Evolutionary conservation across 2,888 invertebrate genomes (phyloP).

Genomic region (Sminthurinus aureus): DNA sequence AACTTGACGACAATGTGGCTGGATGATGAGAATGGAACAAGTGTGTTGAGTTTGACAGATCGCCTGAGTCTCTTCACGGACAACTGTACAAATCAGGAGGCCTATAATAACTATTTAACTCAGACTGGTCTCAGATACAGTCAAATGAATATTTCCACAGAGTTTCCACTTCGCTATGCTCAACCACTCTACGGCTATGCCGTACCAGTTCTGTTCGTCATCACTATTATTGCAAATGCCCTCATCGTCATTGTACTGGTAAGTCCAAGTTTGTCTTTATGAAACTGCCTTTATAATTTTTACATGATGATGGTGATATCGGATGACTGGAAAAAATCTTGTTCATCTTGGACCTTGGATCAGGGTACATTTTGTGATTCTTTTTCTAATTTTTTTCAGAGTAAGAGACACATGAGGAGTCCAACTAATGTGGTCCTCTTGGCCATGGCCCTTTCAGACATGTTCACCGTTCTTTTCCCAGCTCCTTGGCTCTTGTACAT

Average conservation of each 20-base stretch:
- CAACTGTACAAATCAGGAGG: conserved; percentile 31
- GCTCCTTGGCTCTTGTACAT: conserved; percentile 92
- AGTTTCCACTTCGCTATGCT: conserved; percentile 72
- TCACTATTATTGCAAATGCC: conserved; percentile 90
- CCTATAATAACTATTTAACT: conserved; percentile 21
- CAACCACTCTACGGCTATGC: conserved; percentile 79
- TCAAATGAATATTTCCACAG: conserved; percentile 71
- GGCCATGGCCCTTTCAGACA: conserved; percentile 96
- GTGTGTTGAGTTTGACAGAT: conserved; percentile 7
- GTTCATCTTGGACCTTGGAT: too few relatives aligned
- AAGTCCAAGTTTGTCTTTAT: too few relatives aligned
- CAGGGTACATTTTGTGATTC: too few relatives aligned
- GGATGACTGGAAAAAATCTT: too few relatives aligned
- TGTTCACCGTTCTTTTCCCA: conserved; percentile 89
- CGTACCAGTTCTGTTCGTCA: conserved; percentile 83
- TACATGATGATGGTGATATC: too few relatives aligned
- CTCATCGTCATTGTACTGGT: conserved; percentile 90
- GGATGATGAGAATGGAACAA: neutral
- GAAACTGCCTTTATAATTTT: too few relatives aligned
- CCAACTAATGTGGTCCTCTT: conserved; percentile 91
- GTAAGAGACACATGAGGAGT: conserved; percentile 89
- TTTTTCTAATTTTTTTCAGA: too few relatives aligned
- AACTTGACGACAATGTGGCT: neutral
- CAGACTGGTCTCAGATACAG: neutral
- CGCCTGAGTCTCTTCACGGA: conserved; percentile 4